Evolutionary conservation across 2,113 vertebrate species (phyloP).

Genomic region (Coregonus clupeaformis): DNA sequence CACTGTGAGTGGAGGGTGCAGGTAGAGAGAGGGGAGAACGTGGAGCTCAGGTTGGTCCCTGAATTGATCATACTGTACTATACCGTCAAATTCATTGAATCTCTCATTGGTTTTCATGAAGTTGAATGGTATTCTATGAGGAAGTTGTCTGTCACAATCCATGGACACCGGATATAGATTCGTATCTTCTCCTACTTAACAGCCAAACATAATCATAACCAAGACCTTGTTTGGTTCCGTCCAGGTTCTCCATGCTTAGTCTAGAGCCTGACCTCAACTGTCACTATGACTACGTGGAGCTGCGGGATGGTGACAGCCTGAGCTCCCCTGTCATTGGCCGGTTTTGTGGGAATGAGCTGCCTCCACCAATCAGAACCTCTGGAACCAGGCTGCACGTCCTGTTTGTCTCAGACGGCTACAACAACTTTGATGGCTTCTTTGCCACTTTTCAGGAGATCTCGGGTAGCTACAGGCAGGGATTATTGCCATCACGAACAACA

Average conservation of each 20-base stretch:
- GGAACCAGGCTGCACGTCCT: conserved; percentile 79
- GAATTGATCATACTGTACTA: too few relatives aligned
- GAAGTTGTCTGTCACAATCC: too few relatives aligned
- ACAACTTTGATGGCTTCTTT: conserved; percentile 90
- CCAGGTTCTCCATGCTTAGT: conserved; percentile 84
- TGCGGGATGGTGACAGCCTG: conserved; percentile 81
- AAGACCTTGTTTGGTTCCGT: not conserved
- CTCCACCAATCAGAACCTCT: conserved; percentile 77
- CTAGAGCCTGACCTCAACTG: conserved; percentile 90
- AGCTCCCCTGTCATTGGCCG: conserved; percentile 81
- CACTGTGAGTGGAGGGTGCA: conserved; percentile 87
- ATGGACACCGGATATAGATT: not conserved
- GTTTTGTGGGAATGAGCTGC: conserved; percentile 85
- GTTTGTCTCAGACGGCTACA: conserved; percentile 88
- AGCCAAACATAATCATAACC: not conserved
- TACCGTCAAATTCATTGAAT: too few relatives aligned
- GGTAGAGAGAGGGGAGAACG: conserved; percentile 70
- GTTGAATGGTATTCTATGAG: too few relatives aligned
- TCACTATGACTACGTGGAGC: conserved; percentile 85
- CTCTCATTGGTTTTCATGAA: too few relatives aligned
- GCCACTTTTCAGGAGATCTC: conserved; percentile 85
- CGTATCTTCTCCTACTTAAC: conserved; percentile 6
- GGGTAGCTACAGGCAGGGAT: conserved; percentile 64
- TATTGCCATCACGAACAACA: too few relatives aligned
- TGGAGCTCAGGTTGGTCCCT: conserved; percentile 80